A percentile compares a stretch with the other conserved stretches of the same genome.
These are phyloP conservation scores for Orthosia incerta DNA, from an alignment of 2,888 invertebrate genomes.

Conservation along the genomic window DNA sequence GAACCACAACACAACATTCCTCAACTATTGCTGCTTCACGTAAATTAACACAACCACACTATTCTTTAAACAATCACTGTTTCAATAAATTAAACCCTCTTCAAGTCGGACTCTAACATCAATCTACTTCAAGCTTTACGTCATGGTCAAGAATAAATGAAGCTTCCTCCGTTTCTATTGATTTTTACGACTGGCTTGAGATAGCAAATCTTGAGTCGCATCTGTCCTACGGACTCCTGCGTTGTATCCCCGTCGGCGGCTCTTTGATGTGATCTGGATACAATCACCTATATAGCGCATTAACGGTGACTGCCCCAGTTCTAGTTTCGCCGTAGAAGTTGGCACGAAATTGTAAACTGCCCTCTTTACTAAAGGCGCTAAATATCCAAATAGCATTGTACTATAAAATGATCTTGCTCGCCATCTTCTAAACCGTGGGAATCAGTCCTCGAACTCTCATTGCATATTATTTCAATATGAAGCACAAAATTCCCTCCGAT, in stretches of 20 bases:
- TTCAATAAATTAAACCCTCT: slow-evolving; percentile 48
- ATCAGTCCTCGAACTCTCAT: slow-evolving; percentile 54
- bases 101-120: slow-evolving; percentile 35
- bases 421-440: slow-evolving; percentile 64
- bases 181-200: slow-evolving; percentile 63
- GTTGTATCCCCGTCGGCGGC: slow-evolving; percentile 75
- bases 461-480: slow-evolving; percentile 24
- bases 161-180: slow-evolving; percentile 48
- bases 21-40: slow-evolving; percentile 56
- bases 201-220: slow-evolving; percentile 65
- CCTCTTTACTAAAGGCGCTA: slow-evolving; percentile 87
- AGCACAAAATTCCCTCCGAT: slow-evolving; percentile 11
- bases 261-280: slow-evolving; percentile 90
- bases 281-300: slow-evolving; percentile 86
- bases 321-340: slow-evolving; percentile 86
- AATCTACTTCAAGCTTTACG: slow-evolving; percentile 40
- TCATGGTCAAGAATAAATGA: slow-evolving; percentile 36
- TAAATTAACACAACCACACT: slow-evolving; percentile 55
- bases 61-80: slow-evolving; percentile 43
- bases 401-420: slow-evolving; percentile 66
- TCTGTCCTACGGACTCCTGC: slow-evolving; percentile 75
- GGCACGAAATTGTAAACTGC: slow-evolving; percentile 90
- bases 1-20: slow-evolving; percentile 77
- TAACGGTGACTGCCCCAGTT: slow-evolving; percentile 88
- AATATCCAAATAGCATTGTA: slow-evolving; percentile 79